Percentiles rank a stretch among this genome's conserved stretches.
phyloP scores from a whole-genome alignment of 1,140 invertebrate genomes.

The Drosophila bocki region DNA sequence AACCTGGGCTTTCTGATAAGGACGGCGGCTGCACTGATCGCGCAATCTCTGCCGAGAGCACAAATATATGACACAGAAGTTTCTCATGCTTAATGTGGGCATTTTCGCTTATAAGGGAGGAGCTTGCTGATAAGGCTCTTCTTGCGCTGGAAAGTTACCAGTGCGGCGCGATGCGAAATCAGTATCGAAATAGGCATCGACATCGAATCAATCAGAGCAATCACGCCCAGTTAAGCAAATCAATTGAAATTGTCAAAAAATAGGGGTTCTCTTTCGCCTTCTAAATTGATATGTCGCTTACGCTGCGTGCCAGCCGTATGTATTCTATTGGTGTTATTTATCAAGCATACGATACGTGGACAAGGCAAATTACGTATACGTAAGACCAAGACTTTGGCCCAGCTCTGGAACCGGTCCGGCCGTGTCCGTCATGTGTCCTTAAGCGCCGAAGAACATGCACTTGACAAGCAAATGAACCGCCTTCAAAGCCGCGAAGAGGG shows the following conservation, averaged over 20 bases:
- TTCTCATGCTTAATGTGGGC: constrained; percentile 55
- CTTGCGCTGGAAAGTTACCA: constrained; percentile 72
- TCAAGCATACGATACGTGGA: constrained; percentile 18
- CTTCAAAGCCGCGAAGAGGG: constrained; percentile 51
- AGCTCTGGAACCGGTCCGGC: constrained; percentile 57
- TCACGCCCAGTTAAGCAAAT: constrained; percentile 73
- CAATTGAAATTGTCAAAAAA: constrained; percentile 71
- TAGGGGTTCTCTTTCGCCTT: constrained; percentile 29
- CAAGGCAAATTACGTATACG: constrained; percentile 45
- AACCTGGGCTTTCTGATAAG: constrained; percentile 59
- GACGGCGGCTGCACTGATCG: constrained; percentile 48
- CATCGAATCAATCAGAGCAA: constrained; percentile 77
- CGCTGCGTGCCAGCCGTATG: constrained; percentile 7
- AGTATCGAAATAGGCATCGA: constrained; percentile 9
- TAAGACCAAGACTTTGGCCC: constrained; percentile 48
- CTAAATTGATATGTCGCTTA: constrained; percentile 36
- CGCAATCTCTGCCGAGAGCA: constrained; percentile 47
- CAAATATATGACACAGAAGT: constrained; percentile 13
- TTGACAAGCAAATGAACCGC: constrained; percentile 78
- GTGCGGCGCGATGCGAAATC: constrained; percentile 23
- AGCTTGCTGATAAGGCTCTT: constrained; percentile 57
- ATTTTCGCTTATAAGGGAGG: constrained; percentile 40
- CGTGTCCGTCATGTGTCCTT: constrained; percentile 56
- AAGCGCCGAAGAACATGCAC: constrained; percentile 70
- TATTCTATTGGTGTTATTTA: constrained; percentile 34